Percentiles rank a stretch among this genome's conserved stretches.
phyloP scores from a whole-genome alignment of 2,888 invertebrate species.

The Brachypterus glaber region DNA sequence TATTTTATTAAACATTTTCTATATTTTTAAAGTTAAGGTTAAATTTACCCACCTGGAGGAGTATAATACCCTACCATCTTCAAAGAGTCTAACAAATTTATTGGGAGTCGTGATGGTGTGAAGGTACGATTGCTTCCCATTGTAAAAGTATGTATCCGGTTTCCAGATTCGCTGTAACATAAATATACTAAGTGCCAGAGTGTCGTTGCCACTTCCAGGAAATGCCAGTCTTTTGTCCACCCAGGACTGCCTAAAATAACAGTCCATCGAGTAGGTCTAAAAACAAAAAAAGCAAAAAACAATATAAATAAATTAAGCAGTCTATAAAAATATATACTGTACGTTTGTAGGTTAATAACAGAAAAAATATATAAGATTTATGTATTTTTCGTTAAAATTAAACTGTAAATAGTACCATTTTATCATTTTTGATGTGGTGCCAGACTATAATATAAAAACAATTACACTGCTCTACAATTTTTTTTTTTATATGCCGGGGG shows the following conservation, averaged over 20 bases:
- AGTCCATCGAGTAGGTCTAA: conserved; percentile 79
- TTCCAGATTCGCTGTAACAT: conserved; percentile 78
- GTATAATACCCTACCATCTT: conserved; percentile 64
- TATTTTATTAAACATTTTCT: too few relatives aligned
- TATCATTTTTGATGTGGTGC: too few relatives aligned
- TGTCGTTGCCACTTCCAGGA: conserved; percentile 51
- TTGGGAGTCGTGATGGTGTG: conserved; percentile 82
- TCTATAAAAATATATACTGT: too few relatives aligned
- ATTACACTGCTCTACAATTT: too few relatives aligned
- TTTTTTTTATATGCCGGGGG: too few relatives aligned
- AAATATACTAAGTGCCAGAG: conserved; percentile 65
- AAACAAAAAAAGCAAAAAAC: conserved; percentile 19
- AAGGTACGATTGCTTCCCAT: conserved; percentile 72
- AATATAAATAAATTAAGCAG: too few relatives aligned
- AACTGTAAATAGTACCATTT: too few relatives aligned
- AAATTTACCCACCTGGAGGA: conserved; percentile 63
- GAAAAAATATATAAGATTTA: too few relatives aligned
- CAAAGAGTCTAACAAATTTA: conserved; percentile 67
- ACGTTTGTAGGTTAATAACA: too few relatives aligned
- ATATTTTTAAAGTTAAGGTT: too few relatives aligned
- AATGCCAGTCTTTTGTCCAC: conserved; percentile 69
- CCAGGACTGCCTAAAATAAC: conserved; percentile 82
- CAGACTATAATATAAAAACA: too few relatives aligned
- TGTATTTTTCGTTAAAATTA: too few relatives aligned
- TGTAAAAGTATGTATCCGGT: conserved; percentile 77